Conservation (phyloP, 2,888 invertebrate genomes). For the Trissoscelio sp. region DNA sequence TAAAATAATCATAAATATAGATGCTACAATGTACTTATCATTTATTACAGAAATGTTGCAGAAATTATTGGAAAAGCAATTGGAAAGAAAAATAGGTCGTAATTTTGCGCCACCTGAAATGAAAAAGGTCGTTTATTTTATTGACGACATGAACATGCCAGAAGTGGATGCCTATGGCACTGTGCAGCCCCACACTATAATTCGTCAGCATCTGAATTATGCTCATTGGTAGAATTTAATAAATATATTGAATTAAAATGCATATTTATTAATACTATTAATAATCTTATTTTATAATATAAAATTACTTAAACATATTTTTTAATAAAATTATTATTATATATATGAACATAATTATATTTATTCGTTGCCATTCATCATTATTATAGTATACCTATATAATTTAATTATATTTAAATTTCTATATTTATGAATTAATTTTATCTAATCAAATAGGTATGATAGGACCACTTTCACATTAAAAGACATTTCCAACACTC, state of each 20-base stretch:
- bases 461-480: constrained; percentile 93
- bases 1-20: too few species aligned
- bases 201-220: constrained; percentile 97
- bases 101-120: constrained; percentile 97
- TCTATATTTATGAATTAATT: too few species aligned
- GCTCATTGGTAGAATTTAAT: constrained; percentile 90
- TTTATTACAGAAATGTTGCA: constrained; percentile 90
- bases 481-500: constrained; percentile 96
- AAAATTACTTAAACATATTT: too few species aligned
- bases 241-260: too few species aligned
- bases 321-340: too few species aligned
- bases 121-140: constrained; percentile 95
- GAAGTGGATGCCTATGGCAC: constrained; percentile 97
- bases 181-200: constrained; percentile 96
- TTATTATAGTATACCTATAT: too few species aligned
- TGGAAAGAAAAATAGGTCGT: constrained; percentile 97
- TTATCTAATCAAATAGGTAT: constrained; percentile 87
- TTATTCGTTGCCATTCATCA: too few species aligned
- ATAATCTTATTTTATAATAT: too few species aligned
- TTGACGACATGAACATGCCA: constrained; percentile 99
- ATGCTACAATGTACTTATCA: not conserved
- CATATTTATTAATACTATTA: too few species aligned
- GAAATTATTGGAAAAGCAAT: constrained; percentile 93
- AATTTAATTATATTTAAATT: too few species aligned
- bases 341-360: too few species aligned